phyloP scores from a whole-genome alignment of 1,140 invertebrate genomes.

The Plectus sambesii region DNA sequence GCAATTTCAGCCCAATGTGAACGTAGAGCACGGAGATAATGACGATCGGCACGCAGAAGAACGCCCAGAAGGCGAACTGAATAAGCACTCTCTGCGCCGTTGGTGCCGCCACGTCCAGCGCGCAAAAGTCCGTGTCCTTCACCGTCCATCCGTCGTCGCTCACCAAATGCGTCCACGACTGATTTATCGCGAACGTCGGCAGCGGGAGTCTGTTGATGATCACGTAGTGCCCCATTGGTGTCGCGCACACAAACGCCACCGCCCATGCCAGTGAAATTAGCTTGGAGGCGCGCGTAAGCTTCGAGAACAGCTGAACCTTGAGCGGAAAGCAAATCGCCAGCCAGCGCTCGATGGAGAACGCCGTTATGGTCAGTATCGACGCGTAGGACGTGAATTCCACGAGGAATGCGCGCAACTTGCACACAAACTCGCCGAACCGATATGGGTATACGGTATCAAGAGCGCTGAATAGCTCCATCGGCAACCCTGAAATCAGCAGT shows the following conservation, averaged over 20 bases:
- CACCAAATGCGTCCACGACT: slow-evolving; percentile 26
- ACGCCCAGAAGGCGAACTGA: slow-evolving; percentile 22
- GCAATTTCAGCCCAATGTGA: slow-evolving; percentile 33
- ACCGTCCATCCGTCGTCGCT: slow-evolving; percentile 23
- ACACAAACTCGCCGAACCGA: slow-evolving; percentile 34
- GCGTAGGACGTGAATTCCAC: slow-evolving; percentile 54
- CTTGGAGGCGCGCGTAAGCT: slow-evolving; percentile 28
- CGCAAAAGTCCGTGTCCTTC: slow-evolving; percentile 33
- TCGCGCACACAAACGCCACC: slow-evolving; percentile 34
- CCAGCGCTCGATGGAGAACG: slow-evolving; percentile 81
- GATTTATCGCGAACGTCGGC: slow-evolving; percentile 25
- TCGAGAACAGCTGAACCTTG: slow-evolving; percentile 40
- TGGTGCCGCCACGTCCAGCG: slow-evolving; percentile 21
- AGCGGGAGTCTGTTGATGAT: slow-evolving; percentile 34
- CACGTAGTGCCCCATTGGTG: slow-evolving; percentile 37
- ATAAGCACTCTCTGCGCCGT: slow-evolving; percentile 29
- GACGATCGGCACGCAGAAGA: slow-evolving; percentile 32
- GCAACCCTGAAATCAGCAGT: slow-evolving; percentile 31
- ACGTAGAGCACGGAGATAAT: slow-evolving; percentile 38
- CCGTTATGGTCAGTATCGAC: slow-evolving; percentile 77
- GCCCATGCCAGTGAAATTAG: slow-evolving; percentile 38
- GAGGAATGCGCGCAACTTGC: slow-evolving; percentile 40
- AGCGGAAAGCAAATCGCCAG: slow-evolving; percentile 43
- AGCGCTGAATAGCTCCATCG: slow-evolving; percentile 39
- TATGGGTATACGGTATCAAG: slow-evolving; percentile 36